Conservation (phyloP, 2,888 invertebrate species). For the Boloria selene region DNA sequence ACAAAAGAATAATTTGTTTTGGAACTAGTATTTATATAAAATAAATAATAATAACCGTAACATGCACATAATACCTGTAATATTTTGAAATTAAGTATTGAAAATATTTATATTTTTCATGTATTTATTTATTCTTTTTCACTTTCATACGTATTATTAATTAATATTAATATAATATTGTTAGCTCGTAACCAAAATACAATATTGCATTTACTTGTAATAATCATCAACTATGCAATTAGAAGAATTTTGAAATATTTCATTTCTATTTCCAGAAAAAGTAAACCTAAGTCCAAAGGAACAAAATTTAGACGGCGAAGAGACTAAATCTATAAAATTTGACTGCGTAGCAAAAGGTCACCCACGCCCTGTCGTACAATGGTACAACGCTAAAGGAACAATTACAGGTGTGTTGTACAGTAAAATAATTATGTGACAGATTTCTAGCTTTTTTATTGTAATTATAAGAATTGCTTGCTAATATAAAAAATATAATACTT, state of each 20-base stretch:
- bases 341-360: conserved; percentile 65
- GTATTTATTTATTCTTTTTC: no score
- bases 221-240: no score
- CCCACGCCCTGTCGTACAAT: conserved; percentile 65
- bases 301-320: conserved; percentile 58
- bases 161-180: no score
- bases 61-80: neutral
- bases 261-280: conserved; percentile 58
- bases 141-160: no score
- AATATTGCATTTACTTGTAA: no score
- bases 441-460: neutral
- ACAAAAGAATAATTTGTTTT: no score
- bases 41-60: neutral
- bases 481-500: no score
- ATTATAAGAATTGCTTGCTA: no score
- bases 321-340: conserved; percentile 58
- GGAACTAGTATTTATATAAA: no score
- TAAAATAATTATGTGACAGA: neutral
- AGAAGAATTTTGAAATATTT: neutral
- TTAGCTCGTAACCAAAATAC: no score
- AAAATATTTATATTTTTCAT: no score
- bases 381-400: conserved; percentile 62
- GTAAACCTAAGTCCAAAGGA: conserved; percentile 54
- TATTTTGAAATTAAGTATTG: neutral
- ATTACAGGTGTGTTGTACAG: conserved; percentile 49